phyloP scores from a whole-genome alignment of 2,888 invertebrate species.

The Andrena hattorfiana region DNA sequence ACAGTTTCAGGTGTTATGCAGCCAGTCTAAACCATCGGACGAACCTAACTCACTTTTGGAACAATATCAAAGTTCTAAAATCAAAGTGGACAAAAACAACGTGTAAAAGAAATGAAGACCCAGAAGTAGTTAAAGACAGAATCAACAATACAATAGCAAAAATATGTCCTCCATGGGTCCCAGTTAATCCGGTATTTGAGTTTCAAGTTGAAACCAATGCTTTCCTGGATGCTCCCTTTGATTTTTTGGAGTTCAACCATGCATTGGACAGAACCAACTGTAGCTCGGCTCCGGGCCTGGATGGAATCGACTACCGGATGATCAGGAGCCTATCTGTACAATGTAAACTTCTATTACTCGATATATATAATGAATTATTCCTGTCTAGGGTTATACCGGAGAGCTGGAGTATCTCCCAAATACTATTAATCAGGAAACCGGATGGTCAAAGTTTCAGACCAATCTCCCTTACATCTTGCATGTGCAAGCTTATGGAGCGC shows the following conservation, averaged over 20 bases:
- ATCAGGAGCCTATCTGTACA: neutral
- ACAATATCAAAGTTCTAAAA: constrained; percentile 3
- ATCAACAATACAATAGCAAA: neutral
- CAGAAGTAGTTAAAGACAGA: neutral
- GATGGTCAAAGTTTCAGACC: constrained; percentile 10
- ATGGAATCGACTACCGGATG: constrained; percentile 6
- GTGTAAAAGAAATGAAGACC: neutral
- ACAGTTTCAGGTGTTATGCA: neutral
- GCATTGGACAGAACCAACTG: neutral
- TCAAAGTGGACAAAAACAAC: neutral
- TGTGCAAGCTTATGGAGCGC: constrained; percentile 10
- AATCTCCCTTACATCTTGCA: constrained; percentile 1
- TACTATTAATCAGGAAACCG: neutral
- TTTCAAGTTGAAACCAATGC: neutral
- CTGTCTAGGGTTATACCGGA: neutral
- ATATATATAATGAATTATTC: neutral
- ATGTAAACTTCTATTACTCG: neutral
- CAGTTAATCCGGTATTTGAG: neutral
- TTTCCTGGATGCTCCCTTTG: neutral
- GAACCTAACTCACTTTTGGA: neutral
- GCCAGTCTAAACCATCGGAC: neutral
- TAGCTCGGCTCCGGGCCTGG: neutral
- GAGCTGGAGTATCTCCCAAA: neutral
- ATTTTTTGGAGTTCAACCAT: neutral
- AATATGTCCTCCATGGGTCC: constrained; percentile 12